A percentile compares a stretch with the other conserved stretches of the same genome.
phyloP scores from a whole-genome alignment of 2,113 vertebrate genomes.

The Corythoichthys haematopterus region DNA sequence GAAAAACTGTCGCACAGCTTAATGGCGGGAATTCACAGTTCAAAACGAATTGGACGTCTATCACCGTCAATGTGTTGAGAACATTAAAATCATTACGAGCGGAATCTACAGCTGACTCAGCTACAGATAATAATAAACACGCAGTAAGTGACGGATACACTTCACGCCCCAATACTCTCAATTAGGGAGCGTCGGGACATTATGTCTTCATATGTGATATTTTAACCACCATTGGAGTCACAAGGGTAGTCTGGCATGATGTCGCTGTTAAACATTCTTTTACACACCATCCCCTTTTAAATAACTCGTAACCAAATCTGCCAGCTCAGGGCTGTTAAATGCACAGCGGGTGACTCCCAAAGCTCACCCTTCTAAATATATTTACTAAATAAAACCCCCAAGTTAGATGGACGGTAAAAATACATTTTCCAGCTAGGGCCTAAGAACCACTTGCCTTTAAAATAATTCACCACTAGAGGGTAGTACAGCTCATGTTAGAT shows the following conservation, averaged over 20 bases:
- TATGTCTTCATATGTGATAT: conserved; percentile 63
- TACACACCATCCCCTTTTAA: conserved; percentile 52
- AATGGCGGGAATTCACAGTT: too few species aligned
- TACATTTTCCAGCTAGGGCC: neutral
- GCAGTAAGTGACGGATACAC: conserved; percentile 15
- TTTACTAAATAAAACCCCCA: conserved; percentile 4
- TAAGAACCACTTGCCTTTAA: neutral
- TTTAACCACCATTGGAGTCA: conserved; percentile 68
- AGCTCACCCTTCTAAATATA: conserved; percentile 3
- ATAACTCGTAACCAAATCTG: conserved; percentile 65
- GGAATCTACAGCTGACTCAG: neutral
- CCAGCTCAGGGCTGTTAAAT: conserved; percentile 49
- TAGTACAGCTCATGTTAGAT: conserved; percentile 37
- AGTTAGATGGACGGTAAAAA: neutral
- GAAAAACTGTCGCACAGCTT: neutral
- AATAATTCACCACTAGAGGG: conserved; percentile 53
- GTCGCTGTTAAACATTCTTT: conserved; percentile 38
- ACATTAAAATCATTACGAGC: neutral
- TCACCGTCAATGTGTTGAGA: too few species aligned
- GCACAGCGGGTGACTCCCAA: conserved; percentile 17
- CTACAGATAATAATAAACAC: neutral
- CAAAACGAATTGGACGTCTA: too few species aligned
- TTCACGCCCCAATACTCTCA: conserved; percentile 36
- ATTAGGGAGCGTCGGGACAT: conserved; percentile 56
- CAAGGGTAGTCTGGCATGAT: conserved; percentile 55